Evolutionary conservation across 2,797 vertebrate species (phyloP).

Genomic region (Xenops minutus): DNA sequence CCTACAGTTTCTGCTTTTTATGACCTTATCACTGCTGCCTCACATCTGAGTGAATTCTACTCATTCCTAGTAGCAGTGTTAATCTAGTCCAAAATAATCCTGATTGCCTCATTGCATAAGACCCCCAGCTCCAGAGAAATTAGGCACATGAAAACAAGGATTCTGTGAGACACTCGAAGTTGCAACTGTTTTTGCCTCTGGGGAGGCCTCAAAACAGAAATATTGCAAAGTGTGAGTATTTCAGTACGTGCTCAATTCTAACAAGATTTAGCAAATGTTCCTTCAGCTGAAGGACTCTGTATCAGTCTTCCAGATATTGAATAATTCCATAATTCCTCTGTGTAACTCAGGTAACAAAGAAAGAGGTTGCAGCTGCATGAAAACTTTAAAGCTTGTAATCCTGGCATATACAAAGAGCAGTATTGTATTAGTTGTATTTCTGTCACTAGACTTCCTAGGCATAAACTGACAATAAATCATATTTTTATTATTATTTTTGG

Average conservation of each 20-base stretch:
- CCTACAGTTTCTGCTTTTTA: neutral
- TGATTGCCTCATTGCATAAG: neutral
- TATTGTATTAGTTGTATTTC: neutral
- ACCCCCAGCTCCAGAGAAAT: neutral
- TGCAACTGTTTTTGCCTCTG: neutral
- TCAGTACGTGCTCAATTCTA: neutral
- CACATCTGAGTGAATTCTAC: neutral
- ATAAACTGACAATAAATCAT: conserved; percentile 34
- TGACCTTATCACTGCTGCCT: neutral
- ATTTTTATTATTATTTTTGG: conserved; percentile 18
- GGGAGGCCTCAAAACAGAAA: neutral
- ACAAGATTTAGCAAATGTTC: conserved; percentile 1
- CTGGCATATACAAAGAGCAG: neutral
- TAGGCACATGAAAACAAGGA: neutral
- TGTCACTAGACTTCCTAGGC: conserved; percentile 12
- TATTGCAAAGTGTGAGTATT: neutral
- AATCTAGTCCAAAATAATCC: neutral
- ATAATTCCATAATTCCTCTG: conserved; percentile 17
- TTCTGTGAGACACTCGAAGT: neutral
- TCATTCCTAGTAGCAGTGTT: neutral
- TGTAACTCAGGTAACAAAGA: conserved; percentile 35
- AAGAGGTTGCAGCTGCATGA: neutral
- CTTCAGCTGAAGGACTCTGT: neutral
- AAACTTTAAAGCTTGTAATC: neutral
- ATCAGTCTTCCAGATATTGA: neutral